A percentile compares a stretch with the other conserved stretches of the same genome.
Conservation (phyloP, 2,888 invertebrate species). For the Tenthredo mesomela region DNA sequence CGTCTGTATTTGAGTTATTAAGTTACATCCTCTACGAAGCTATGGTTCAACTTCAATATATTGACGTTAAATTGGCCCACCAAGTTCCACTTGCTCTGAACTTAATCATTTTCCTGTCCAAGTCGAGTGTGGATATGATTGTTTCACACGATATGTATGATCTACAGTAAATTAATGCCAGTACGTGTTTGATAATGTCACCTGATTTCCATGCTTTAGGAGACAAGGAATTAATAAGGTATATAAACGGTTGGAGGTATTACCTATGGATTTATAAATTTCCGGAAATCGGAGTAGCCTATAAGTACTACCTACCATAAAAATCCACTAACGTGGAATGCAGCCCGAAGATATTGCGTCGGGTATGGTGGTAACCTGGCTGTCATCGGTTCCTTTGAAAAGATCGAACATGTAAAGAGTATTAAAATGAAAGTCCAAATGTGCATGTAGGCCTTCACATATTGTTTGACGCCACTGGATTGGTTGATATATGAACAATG, state of each 20-base stretch:
- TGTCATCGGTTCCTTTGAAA: not conserved
- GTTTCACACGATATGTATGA: too few species aligned
- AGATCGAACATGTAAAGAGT: not conserved
- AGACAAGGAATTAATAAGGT: not conserved
- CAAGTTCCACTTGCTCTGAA: too few species aligned
- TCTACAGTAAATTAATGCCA: too few species aligned
- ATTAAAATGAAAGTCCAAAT: not conserved
- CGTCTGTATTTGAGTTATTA: too few species aligned
- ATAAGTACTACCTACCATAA: conserved; percentile 13
- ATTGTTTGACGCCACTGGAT: not conserved
- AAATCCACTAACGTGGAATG: not conserved
- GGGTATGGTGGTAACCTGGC: not conserved
- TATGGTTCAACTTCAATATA: too few species aligned
- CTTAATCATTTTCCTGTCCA: too few species aligned
- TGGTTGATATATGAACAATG: not conserved
- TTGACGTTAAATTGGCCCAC: too few species aligned
- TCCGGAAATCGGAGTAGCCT: conserved; percentile 14
- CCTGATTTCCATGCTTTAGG: too few species aligned
- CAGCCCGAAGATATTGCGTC: not conserved
- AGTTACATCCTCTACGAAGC: too few species aligned
- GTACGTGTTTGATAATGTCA: too few species aligned
- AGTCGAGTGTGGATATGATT: too few species aligned
- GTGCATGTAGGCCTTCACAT: not conserved
- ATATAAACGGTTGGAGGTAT: not conserved
- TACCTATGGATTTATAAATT: not conserved